phyloP scores from a whole-genome alignment of 2,797 vertebrate species.

The Melanotaenia boesemani region DNA sequence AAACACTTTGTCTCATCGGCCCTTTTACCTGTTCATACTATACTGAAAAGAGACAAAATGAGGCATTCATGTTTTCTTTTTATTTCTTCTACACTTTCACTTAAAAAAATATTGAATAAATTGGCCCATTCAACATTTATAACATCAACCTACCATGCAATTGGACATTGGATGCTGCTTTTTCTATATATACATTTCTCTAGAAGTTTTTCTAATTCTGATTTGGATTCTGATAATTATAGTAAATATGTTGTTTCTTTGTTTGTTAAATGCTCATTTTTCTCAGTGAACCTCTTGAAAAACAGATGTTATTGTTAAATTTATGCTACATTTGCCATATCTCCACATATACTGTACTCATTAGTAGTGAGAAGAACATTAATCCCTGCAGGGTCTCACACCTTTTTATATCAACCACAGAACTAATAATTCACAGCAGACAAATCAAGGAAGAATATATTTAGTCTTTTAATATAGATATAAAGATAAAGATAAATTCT shows the following conservation, averaged over 20 bases:
- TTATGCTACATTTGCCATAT: constrained; percentile 40
- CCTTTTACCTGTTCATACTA: too few species aligned
- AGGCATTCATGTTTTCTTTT: background rate
- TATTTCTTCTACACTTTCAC: background rate
- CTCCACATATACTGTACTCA: constrained; percentile 50
- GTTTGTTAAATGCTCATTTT: constrained; percentile 31
- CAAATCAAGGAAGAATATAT: constrained; percentile 16
- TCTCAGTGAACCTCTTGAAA: constrained; percentile 8
- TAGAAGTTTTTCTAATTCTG: background rate
- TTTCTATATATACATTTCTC: too few species aligned
- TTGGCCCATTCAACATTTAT: constrained; percentile 6
- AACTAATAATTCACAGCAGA: constrained; percentile 22
- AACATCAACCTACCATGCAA: background rate
- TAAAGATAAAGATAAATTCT: constrained; percentile 18
- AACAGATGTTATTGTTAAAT: constrained; percentile 44
- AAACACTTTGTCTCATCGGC: too few species aligned
- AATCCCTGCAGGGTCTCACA: constrained; percentile 47
- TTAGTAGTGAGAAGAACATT: constrained; percentile 58
- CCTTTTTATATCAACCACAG: constrained; percentile 45
- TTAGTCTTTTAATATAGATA: constrained; percentile 11
- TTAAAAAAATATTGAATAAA: constrained; percentile 8
- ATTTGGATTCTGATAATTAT: background rate
- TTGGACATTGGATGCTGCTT: too few species aligned
- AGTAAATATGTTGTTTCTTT: too few species aligned
- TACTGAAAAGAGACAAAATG: background rate